phyloP scores from a whole-genome alignment of 2,888 invertebrate species.

The Mongoloraphidia duomilia region DNA sequence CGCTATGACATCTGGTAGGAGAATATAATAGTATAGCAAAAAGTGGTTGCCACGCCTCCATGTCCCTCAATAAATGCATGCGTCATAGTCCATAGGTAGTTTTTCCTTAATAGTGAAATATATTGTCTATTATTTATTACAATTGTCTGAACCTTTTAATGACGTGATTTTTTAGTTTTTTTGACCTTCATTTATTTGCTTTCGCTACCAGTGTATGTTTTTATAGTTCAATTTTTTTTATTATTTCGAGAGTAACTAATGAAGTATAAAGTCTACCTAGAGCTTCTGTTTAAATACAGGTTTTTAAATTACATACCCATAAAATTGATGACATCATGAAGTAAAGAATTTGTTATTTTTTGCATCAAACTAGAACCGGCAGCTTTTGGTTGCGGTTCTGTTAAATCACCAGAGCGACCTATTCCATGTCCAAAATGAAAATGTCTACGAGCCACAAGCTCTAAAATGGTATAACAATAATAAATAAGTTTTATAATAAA shows the following conservation, averaged over 20 bases:
- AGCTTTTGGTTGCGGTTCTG: conserved; percentile 72
- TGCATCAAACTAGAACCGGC: conserved; percentile 65
- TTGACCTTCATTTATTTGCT: too few relatives aligned
- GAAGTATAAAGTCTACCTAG: background rate
- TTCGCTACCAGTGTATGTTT: background rate
- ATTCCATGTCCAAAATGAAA: conserved; percentile 66
- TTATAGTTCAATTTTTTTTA: background rate
- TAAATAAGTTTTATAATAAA: background rate
- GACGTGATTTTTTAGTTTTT: too few relatives aligned
- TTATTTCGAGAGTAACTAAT: background rate
- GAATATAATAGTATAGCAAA: too few relatives aligned
- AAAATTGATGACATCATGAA: conserved; percentile 51
- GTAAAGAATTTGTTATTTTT: conserved; percentile 53
- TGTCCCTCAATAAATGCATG: too few relatives aligned
- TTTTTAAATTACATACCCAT: conserved; percentile 31
- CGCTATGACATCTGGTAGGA: too few relatives aligned
- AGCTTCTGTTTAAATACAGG: background rate
- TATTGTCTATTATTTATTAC: too few relatives aligned
- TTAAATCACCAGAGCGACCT: conserved; percentile 62
- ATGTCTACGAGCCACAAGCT: conserved; percentile 51
- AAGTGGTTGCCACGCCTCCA: too few relatives aligned
- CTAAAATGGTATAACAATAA: conserved; percentile 20
- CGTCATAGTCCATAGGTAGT: too few relatives aligned
- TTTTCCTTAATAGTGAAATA: too few relatives aligned
- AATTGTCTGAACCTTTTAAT: too few relatives aligned